phyloP scores from a whole-genome alignment of 2,797 vertebrate species.

The Yasuhikotakia modesta region DNA sequence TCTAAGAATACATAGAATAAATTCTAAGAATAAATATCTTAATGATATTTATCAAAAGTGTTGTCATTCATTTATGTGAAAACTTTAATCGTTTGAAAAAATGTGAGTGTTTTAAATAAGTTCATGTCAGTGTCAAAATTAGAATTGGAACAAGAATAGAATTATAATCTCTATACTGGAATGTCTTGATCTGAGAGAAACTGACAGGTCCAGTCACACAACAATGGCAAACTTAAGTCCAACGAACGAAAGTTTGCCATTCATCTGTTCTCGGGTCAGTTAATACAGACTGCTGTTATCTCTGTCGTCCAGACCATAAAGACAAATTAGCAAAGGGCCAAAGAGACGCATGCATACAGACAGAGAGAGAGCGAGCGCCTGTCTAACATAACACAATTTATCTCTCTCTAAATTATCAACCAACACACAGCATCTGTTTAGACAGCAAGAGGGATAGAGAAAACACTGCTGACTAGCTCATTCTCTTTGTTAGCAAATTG shows the following conservation, averaged over 20 bases:
- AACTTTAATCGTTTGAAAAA: no score
- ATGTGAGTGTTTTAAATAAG: not conserved
- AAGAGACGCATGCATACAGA: constrained; percentile 20
- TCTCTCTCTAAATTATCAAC: constrained; percentile 37
- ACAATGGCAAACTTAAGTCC: not conserved
- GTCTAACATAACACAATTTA: constrained; percentile 26
- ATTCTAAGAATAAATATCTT: not conserved
- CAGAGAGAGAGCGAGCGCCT: not conserved
- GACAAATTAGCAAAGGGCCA: constrained; percentile 46
- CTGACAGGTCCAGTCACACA: not conserved
- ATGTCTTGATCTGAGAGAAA: not conserved
- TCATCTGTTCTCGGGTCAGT: constrained; percentile 39
- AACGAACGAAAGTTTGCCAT: constrained; percentile 1
- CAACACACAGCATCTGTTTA: constrained; percentile 33
- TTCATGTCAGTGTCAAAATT: no score
- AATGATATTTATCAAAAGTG: not conserved
- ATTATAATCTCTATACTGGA: not conserved
- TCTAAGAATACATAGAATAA: not conserved
- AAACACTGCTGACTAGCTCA: constrained; percentile 22
- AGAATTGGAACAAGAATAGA: no score
- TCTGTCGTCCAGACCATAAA: constrained; percentile 42
- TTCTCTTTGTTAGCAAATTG: constrained; percentile 10
- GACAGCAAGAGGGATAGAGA: constrained; percentile 35
- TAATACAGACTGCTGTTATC: constrained; percentile 41
- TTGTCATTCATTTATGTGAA: not conserved